Evolutionary conservation across 2,113 vertebrate genomes (phyloP).

Genomic region (Benitochromis conjunctus): DNA sequence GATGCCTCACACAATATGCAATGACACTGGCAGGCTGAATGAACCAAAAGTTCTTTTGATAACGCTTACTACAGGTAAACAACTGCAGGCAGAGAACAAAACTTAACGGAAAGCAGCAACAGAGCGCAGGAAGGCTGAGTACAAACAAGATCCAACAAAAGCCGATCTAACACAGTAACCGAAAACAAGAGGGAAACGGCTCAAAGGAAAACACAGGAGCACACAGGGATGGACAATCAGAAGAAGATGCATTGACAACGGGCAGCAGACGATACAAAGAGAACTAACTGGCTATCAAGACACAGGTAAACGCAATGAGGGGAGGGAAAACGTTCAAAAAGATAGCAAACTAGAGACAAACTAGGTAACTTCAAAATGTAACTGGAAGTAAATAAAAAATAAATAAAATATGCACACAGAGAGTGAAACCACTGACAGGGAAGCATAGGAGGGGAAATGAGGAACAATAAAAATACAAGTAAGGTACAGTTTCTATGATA

Average conservation of each 20-base stretch:
- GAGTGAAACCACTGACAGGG: neutral
- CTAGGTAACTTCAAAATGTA: neutral
- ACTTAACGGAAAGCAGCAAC: neutral
- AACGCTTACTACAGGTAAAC: neutral
- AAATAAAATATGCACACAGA: neutral
- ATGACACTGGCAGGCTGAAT: neutral
- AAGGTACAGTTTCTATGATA: neutral
- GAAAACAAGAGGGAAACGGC: neutral
- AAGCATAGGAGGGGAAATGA: neutral
- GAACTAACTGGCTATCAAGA: neutral
- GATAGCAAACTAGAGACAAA: neutral
- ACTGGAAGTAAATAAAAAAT: neutral
- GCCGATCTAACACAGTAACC: neutral
- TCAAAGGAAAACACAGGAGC: neutral
- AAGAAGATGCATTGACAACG: neutral
- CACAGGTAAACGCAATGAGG: neutral
- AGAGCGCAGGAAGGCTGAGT: neutral
- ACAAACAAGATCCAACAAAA: neutral
- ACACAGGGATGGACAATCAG: neutral
- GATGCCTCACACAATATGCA: neutral
- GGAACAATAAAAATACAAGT: neutral
- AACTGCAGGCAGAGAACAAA: neutral
- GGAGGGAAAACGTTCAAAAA: neutral
- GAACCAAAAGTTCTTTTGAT: neutral
- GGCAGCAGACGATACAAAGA: neutral